Base-by-base conservation (phyloP, 2,113 vertebrate species). In the Stegastes partitus region DNA sequence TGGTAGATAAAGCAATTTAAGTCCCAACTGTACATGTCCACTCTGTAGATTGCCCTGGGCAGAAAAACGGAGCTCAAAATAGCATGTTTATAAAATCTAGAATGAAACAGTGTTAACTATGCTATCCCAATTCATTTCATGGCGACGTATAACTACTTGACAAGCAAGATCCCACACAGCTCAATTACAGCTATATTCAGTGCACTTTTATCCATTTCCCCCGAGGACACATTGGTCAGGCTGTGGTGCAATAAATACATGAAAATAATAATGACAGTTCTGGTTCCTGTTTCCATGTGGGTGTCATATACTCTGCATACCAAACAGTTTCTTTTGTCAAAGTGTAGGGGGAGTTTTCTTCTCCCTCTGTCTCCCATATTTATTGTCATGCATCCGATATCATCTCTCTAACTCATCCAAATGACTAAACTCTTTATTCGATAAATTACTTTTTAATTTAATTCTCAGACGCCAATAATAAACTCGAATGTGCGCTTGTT, bases 401-500 rank as follows among this genome's bases (percentile, higher is more conserved):
- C 42, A 45, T 68, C 61, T 51, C 6, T 72, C 31, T 19, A 47
- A 68, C 59, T 51, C 75, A 64, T 64, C 44, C 59, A 64, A 76
- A 73, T 53, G 42, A n/a, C 47, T 25, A 64, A 84, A n/a, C 6
- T 70, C 67, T 84, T 75, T 59, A 42, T 62, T 61, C 58, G 54
- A 66, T 75, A 66, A 70, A 80, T 82, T 57, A 53, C 26, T 65
- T 77, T 86, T 81, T 79, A 81, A 87, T 89, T 86, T 0, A 54
- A 77, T 83, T 83, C 34, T 56, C 42, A 66, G 55, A 67, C 22
- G 4, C 5, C 47, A 47, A 31, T 37, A n/a, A 81, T 59, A 47
- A 70, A 51, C 16, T 7, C 37, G n/a, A 80, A 31, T 19, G 1
- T 59, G 45, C 19, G 57, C 57, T 49, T 54, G 49, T 72, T 47